Base-by-base conservation (phyloP, 2,888 invertebrate genomes). In the Horisme vitalbata region DNA sequence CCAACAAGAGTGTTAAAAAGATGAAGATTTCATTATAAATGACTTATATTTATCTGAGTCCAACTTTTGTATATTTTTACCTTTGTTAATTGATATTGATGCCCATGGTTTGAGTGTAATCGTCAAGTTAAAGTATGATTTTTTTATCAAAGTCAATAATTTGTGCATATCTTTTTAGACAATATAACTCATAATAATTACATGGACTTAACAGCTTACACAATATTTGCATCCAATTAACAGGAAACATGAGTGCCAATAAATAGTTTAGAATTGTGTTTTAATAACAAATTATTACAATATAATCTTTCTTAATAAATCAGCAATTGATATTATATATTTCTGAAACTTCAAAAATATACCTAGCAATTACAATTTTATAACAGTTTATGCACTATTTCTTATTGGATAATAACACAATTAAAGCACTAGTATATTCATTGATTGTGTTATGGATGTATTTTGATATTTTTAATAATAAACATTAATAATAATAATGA, bases 1-100 rank as follows among this genome's bases (percentile, higher is more conserved):
- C 86, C 92, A 93, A 72, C 92, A 93, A 72, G 91, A 92, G 75
- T 91, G 85, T 85, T 91, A 91, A 69, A 52, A 27, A 46, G 53
- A 57, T 53, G 41, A 58, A 50, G 59, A 41, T 56, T 61, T 46
- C 20, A 26, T 14, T 49, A 1, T 36, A 55, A 59, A 67, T 62
- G 66, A 66, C 61, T 60, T 70, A 59, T 71, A 46, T 44, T 43
- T 68, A 74, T 62, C 68, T 63, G 68, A 79, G 76, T 80, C 78
- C 74, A 80, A 75, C 68, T 78, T 77, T 78, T 71, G 72, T 75
- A 74, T 75, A 71, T 73, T 77, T 79, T 77, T 71, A 68, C 68
- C 64, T 68, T 65, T 71, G 60, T 79, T 77, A 61, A 68, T 69
- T 59, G 55, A 71, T 71, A 58, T 63, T 59, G 47, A 50, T 70